phyloP scores from a whole-genome alignment of 1,140 invertebrate genomes.

The Nebria ingens region DNA sequence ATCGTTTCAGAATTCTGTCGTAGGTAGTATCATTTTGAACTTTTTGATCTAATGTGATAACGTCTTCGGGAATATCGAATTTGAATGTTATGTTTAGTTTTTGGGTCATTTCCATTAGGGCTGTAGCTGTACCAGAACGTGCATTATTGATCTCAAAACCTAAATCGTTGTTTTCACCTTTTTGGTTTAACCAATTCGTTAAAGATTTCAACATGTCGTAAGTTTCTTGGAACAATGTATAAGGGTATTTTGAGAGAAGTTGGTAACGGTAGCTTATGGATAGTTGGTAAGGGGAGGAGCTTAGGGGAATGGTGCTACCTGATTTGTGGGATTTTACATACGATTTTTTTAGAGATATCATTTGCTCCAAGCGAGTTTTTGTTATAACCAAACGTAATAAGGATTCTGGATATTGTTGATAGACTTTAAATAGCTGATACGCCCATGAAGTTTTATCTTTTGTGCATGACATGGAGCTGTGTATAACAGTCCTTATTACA shows the following conservation, averaged over 20 bases:
- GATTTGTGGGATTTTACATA: slow-evolving; percentile 30
- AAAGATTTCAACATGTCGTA: slow-evolving; percentile 29
- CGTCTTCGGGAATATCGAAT: slow-evolving; percentile 46
- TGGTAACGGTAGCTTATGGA: slow-evolving; percentile 38
- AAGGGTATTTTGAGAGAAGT: slow-evolving; percentile 42
- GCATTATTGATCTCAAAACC: slow-evolving; percentile 13
- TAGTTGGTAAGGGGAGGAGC: slow-evolving; percentile 43
- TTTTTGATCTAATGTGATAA: slow-evolving; percentile 47
- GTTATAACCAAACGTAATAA: slow-evolving; percentile 46
- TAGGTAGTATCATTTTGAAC: slow-evolving; percentile 41
- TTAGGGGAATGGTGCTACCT: slow-evolving; percentile 39
- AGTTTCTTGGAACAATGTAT: slow-evolving; percentile 35
- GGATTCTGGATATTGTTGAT: slow-evolving; percentile 56
- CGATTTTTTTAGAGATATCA: slow-evolving; percentile 44
- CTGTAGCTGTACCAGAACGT: slow-evolving; percentile 23
- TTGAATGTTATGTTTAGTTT: slow-evolving; percentile 35
- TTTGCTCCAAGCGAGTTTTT: slow-evolving; percentile 43
- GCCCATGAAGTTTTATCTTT: slow-evolving; percentile 49
- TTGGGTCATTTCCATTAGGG: slow-evolving; percentile 26
- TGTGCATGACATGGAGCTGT: slow-evolving; percentile 50
- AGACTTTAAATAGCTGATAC: slow-evolving; percentile 58
- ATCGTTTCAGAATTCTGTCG: slow-evolving; percentile 38
- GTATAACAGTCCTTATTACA: slow-evolving; percentile 41
- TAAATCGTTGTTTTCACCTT: background rate
- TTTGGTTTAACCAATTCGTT: slow-evolving; percentile 19